A percentile compares a stretch with the other conserved stretches of the same genome.
Conservation (phyloP, 2,797 vertebrate genomes). For the Nannoperca australis region DNA sequence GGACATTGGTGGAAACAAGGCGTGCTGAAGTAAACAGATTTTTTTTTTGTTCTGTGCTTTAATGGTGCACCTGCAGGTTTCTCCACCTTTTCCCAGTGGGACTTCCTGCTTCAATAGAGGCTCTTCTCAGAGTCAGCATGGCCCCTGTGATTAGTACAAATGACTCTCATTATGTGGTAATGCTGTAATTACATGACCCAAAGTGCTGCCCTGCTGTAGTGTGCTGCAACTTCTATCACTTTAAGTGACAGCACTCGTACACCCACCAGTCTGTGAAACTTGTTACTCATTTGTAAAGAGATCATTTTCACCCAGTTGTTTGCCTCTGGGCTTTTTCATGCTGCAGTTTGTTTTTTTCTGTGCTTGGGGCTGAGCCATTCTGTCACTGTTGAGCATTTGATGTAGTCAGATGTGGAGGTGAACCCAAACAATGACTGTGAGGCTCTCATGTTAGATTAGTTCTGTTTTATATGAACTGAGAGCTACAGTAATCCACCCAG, state of each 20-base stretch:
- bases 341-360: conserved; percentile 11
- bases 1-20: not conserved
- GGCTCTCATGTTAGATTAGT: conserved; percentile 66
- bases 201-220: conserved; percentile 35
- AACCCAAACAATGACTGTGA: conserved; percentile 68
- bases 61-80: conserved; percentile 59
- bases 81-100: conserved; percentile 20
- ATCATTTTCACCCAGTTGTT: conserved; percentile 36
- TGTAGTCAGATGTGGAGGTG: conserved; percentile 56
- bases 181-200: conserved; percentile 67
- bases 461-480: conserved; percentile 78
- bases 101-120: conserved; percentile 25
- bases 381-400: conserved; percentile 47
- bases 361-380: conserved; percentile 25
- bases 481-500: conserved; percentile 75
- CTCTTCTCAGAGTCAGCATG: conserved; percentile 52
- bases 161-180: conserved; percentile 77
- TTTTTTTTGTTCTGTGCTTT: not conserved
- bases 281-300: conserved; percentile 57
- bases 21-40: not conserved
- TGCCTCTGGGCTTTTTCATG: conserved; percentile 33
- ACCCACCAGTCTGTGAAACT: conserved; percentile 37
- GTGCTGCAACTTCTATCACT: conserved; percentile 37
- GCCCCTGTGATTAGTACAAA: conserved; percentile 68
- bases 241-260: conserved; percentile 53